Evolutionary conservation across 2,888 invertebrate species (phyloP).

Genomic region (Lasioglossum marginatum): DNA sequence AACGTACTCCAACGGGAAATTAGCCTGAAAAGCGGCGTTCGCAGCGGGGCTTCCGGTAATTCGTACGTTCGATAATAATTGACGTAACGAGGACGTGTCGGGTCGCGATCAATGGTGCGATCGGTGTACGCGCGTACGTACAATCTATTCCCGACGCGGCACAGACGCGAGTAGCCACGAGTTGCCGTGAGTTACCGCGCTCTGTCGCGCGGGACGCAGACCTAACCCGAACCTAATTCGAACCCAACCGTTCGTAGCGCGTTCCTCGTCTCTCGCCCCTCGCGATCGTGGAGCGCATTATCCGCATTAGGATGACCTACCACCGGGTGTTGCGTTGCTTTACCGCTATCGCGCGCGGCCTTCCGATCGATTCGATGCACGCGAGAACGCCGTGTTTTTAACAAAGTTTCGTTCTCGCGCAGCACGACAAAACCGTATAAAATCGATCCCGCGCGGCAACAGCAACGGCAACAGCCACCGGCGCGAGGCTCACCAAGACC

Average conservation of each 20-base stretch:
- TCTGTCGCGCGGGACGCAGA: conserved; percentile 23
- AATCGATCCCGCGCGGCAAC: neutral
- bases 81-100: conserved; percentile 78
- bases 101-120: conserved; percentile 70
- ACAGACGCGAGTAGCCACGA: neutral
- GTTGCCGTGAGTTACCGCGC: neutral
- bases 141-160: conserved; percentile 37
- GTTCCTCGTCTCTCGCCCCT: neutral
- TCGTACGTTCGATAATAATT: conserved; percentile 79
- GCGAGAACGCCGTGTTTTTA: conserved; percentile 1
- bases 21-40: conserved; percentile 71
- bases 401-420: neutral
- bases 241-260: neutral
- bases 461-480: conserved; percentile 5
- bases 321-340: neutral
- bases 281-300: conserved; percentile 46
- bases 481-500: neutral
- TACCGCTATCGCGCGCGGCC: neutral
- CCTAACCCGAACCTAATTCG: conserved; percentile 25
- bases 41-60: conserved; percentile 75
- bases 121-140: conserved; percentile 51
- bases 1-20: conserved; percentile 73
- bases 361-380: neutral
- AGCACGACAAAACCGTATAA: neutral
- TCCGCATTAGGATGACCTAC: conserved; percentile 49